Conservation (phyloP, 2,113 vertebrate genomes). For the Sclerurus mexicanus region DNA sequence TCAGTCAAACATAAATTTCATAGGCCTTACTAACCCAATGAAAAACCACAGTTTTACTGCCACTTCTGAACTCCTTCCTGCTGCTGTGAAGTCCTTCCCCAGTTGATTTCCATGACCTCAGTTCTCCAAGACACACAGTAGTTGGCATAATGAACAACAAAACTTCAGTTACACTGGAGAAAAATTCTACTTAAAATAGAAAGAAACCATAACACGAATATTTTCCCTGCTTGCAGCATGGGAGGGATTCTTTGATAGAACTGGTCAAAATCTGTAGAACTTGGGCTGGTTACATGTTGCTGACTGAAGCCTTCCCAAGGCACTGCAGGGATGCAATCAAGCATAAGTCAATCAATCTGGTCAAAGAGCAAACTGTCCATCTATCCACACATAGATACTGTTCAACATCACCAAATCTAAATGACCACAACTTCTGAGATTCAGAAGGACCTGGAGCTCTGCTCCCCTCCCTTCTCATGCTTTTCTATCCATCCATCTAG, state of each 20-base stretch:
- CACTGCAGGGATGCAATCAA: neutral
- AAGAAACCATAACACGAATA: constrained; percentile 3
- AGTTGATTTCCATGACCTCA: constrained; percentile 43
- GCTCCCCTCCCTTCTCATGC: neutral
- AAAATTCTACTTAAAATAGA: constrained; percentile 38
- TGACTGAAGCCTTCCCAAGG: neutral
- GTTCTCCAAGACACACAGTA: constrained; percentile 41
- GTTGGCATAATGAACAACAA: constrained; percentile 51
- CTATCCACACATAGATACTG: fast-evolving
- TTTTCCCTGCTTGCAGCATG: neutral
- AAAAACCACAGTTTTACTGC: constrained; percentile 12
- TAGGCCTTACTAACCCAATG: constrained; percentile 2
- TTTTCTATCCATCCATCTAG: neutral
- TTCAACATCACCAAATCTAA: neutral
- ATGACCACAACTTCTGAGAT: neutral
- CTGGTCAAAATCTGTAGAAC: neutral
- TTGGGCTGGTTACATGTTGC: neutral
- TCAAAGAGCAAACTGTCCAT: neutral
- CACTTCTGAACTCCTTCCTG: constrained; percentile 40
- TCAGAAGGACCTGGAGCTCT: neutral
- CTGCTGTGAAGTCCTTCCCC: constrained; percentile 27
- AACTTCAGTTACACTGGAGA: neutral
- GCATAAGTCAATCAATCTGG: neutral
- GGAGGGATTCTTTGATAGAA: neutral
- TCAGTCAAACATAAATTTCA: neutral